Base-by-base conservation (phyloP, 2,888 invertebrate genomes). In the Epinotia demarniana region DNA sequence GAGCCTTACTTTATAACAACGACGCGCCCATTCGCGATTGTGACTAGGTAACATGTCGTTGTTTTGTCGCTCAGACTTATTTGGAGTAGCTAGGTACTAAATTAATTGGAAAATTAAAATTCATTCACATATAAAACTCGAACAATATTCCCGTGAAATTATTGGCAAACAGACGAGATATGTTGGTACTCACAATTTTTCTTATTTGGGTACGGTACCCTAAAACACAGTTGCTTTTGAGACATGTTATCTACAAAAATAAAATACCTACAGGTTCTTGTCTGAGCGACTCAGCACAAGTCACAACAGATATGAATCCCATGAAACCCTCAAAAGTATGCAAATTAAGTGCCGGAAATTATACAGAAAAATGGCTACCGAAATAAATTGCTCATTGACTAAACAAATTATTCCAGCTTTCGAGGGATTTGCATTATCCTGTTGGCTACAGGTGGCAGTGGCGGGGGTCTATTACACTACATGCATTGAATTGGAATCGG, bases 301-400 rank as follows among this genome's bases (percentile, higher is more conserved):
- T 58, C 39, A 2, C 55, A 19, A 3, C 43, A 23, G 39, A 57
- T 57, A 58, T 58, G 19, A 57, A 57, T 57, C 39, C 39, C 57
- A 58, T 58, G 58, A 57, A 39, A 57, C 9, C 39, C 19, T 43
- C 68, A 57, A 68, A 68, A 68, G 27, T 53, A 55, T 68, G 58
- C 68, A 68, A 68, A 68, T 58, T 9, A 68, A 68, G n/a, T 23
- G 18, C 19, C 18, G 55, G 67, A 68, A 68, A 39, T 58, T 68
- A 43, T 67, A 55, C 66, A 33, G 39, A 67, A 67, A 68, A 43
- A 43, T 68, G 57, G 19, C 39, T 12, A 27, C 57, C 57, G 9
- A 39, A 57, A 58, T 43, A 39, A 68, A 57, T 58, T 68, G 58
- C 3, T 43, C 16, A 58, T 58, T 68, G 58, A 68, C 58, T 58